Evolutionary conservation across 2,888 invertebrate species (phyloP).

Genomic region (Gerris lacustris): DNA sequence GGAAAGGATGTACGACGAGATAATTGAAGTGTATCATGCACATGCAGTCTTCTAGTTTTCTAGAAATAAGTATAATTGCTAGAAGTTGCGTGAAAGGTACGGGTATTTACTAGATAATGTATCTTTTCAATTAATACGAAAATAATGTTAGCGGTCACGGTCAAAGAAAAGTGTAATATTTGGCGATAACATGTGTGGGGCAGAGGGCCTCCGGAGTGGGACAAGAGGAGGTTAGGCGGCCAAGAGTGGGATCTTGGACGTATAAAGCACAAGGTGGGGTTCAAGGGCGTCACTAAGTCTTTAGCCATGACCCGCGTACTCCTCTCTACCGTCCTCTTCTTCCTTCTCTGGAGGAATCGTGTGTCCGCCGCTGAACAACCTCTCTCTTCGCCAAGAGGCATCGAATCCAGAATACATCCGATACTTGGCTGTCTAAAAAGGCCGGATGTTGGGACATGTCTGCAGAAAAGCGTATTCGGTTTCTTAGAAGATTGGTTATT

Average conservation of each 20-base stretch:
- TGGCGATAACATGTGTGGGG: background rate
- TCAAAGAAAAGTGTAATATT: background rate
- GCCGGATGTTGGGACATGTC: background rate
- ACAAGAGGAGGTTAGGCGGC: background rate
- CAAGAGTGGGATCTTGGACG: background rate
- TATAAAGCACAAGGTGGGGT: background rate
- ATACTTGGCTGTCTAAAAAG: background rate
- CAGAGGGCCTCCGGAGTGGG: background rate
- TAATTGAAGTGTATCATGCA: too few relatives aligned
- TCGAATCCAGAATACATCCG: background rate
- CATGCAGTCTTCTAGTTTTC: too few relatives aligned
- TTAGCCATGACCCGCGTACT: background rate
- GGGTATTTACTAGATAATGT: too few relatives aligned
- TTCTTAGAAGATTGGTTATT: conserved; percentile 8
- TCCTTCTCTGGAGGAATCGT: conserved; percentile 1
- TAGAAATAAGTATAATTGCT: too few relatives aligned
- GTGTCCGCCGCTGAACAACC: background rate
- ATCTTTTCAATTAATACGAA: too few relatives aligned
- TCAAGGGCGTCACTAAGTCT: conserved; percentile 3
- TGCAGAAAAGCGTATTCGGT: conserved; percentile 3
- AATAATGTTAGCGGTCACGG: too few relatives aligned
- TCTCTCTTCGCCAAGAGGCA: background rate
- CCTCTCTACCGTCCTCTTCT: background rate
- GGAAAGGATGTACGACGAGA: too few relatives aligned
- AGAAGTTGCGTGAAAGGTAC: too few relatives aligned